phyloP scores from a whole-genome alignment of 2,113 vertebrate species.

The Trichomycterus rosablanca region DNA sequence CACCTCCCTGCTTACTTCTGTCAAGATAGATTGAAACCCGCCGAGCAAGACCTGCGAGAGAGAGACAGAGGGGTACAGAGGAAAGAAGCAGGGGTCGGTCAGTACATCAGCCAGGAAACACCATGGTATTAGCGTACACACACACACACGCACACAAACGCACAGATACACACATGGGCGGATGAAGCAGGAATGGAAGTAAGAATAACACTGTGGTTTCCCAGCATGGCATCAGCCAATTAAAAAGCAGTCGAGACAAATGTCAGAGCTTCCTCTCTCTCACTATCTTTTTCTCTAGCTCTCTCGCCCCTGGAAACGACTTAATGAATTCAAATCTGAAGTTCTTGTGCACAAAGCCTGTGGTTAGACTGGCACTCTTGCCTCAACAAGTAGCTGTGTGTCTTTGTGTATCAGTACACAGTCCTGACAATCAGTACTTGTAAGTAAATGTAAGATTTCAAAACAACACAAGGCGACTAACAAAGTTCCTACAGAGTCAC shows the following conservation, averaged over 20 bases:
- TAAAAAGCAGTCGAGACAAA: conserved; percentile 22
- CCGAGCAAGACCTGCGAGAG: conserved; percentile 80
- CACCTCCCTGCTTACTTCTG: conserved; percentile 89
- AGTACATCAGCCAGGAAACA: conserved; percentile 53
- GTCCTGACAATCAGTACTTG: too few relatives aligned
- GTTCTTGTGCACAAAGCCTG: conserved; percentile 8
- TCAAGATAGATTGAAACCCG: conserved; percentile 90
- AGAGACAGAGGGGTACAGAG: conserved; percentile 23
- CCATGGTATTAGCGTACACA: conserved; percentile 53
- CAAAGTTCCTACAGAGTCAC: too few relatives aligned
- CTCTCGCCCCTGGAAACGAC: conserved; percentile 13
- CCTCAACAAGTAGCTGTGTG: not conserved
- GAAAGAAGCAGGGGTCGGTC: conserved; percentile 23
- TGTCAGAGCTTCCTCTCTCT: conserved; percentile 3
- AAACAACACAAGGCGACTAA: too few relatives aligned
- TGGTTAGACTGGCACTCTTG: not conserved
- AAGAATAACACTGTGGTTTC: conserved; percentile 52
- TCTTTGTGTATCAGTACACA: too few relatives aligned
- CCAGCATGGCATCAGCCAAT: conserved; percentile 31
- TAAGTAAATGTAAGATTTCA: too few relatives aligned
- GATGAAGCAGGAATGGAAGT: conserved; percentile 27
- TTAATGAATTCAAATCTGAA: conserved; percentile 24
- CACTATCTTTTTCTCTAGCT: not conserved
- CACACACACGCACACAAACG: conserved; percentile 25
- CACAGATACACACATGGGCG: conserved; percentile 27